Evolutionary conservation across 1,140 invertebrate species (phyloP).

Genomic region (Brachionus rubens): DNA sequence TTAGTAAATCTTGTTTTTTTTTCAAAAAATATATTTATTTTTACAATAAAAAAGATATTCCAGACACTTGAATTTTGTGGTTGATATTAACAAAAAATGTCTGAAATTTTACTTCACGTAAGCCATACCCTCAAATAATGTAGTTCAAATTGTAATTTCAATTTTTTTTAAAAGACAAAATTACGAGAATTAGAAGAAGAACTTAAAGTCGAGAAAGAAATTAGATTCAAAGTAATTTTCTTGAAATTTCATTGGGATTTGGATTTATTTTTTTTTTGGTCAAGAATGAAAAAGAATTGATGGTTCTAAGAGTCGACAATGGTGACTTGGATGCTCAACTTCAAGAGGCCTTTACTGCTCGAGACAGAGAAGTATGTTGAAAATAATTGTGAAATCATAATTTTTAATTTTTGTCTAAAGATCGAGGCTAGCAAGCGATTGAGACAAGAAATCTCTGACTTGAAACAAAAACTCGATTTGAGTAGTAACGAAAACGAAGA

Average conservation of each 20-base stretch:
- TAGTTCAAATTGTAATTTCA: not conserved
- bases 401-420: not conserved
- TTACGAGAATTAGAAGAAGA: constrained; percentile 44
- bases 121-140: not conserved
- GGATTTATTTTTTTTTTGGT: not conserved
- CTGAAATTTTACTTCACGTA: constrained; percentile 47
- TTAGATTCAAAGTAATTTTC: constrained; percentile 26
- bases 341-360: constrained; percentile 2
- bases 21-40: not conserved
- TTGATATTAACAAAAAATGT: constrained; percentile 39
- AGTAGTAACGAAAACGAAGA: constrained; percentile 33
- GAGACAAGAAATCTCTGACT: constrained; percentile 39
- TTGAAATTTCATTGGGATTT: not conserved
- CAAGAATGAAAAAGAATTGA: constrained; percentile 43
- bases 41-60: constrained; percentile 41
- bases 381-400: not conserved
- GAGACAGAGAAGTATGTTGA: constrained; percentile 20
- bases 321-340: constrained; percentile 35
- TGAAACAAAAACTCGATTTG: constrained; percentile 20
- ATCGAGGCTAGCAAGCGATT: constrained; percentile 24
- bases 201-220: constrained; percentile 24
- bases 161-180: constrained; percentile 17
- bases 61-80: constrained; percentile 37
- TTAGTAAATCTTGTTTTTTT: not conserved
- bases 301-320: not conserved